Evolutionary conservation across 2,797 vertebrate species (phyloP), one percentile per base, ranked within the genome.

Genomic region (Neomorphus geoffroyi): DNA sequence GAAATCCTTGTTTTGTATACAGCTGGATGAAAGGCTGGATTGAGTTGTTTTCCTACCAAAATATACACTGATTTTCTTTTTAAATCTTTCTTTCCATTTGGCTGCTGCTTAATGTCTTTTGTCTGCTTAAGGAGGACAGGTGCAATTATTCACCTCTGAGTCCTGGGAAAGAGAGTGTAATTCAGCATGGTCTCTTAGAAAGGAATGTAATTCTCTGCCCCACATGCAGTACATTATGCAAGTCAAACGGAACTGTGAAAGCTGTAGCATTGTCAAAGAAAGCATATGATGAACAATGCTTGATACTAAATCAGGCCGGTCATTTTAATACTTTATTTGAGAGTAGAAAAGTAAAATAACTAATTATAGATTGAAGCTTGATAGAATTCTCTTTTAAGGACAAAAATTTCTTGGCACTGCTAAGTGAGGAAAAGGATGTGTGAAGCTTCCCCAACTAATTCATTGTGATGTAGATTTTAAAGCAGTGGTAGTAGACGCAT

Each of bases 141-240:
- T 83, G 75, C 89, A 96, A 93, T 96, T 96, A 91, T 77, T 97
- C 91, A 95, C 79, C 86, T 94, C 83, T 67, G 77, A 96, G 90
- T 66, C 81, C 41, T 80, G 58, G 48, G 46, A 93, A 94, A 94
- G 53, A 90, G 96, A 94, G 69, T 90, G 78, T 93, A 89, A 93
- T 96, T 95, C 86, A 70, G 79, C 66, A 32, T 35, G 30, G 64
- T 78, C 62, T 82, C 89, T 79, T 69, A 67, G 74, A 64, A 88
- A 88, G 60, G 50, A 93, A 70, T 79, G 41, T 50, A 80, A 80
- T 83, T 89, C 61, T 53, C 61, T 97, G 87, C 45, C 86, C 91
- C 66, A 75, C 77, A 80, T 93, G 88, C 28, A 4, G 50, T 75
- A 90, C 80, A 26, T 90, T 86, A 84, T 91, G 77, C 86, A 81